Percentiles rank a stretch among this genome's conserved stretches.
Conservation (phyloP, 2,113 vertebrate genomes). For the Barnardius zonarius region DNA sequence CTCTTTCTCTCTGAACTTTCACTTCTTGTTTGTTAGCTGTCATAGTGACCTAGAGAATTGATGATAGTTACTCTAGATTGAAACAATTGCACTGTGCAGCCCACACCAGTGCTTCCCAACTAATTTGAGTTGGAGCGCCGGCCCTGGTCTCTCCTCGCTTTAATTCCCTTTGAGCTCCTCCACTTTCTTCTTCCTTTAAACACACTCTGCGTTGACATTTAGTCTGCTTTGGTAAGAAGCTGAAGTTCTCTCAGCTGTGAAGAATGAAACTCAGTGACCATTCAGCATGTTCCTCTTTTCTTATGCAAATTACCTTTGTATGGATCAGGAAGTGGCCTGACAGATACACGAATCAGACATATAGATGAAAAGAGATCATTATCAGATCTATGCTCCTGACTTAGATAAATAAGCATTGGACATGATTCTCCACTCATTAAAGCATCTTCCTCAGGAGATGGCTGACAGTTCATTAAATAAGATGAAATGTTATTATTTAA, state of each 20-base stretch:
- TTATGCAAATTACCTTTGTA: conserved; percentile 35
- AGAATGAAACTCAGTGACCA: conserved; percentile 11
- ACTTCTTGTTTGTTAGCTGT: not conserved
- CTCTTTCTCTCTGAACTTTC: not conserved
- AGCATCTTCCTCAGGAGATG: conserved; percentile 56
- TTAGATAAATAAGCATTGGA: conserved; percentile 70
- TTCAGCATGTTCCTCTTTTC: not conserved
- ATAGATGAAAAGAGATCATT: conserved; percentile 37
- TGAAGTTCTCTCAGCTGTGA: conserved; percentile 1
- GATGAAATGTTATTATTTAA: conserved; percentile 67
- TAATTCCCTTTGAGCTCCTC: not conserved
- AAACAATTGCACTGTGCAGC: not conserved
- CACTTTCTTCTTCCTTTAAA: not conserved
- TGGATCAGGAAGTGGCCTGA: conserved; percentile 31
- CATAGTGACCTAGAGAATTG: not conserved
- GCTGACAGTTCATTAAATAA: conserved; percentile 67
- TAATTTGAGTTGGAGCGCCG: not conserved
- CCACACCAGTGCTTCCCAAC: not conserved
- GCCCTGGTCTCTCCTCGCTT: not conserved
- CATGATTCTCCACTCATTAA: conserved; percentile 61
- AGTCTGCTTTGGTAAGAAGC: not conserved
- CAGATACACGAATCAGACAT: not conserved
- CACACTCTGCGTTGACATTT: not conserved
- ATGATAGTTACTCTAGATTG: not conserved
- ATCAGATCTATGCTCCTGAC: conserved; percentile 56